A percentile compares a stretch with the other conserved stretches of the same genome.
Conservation (phyloP, 2,797 vertebrate species). For the Scomberomorus guttatus region DNA sequence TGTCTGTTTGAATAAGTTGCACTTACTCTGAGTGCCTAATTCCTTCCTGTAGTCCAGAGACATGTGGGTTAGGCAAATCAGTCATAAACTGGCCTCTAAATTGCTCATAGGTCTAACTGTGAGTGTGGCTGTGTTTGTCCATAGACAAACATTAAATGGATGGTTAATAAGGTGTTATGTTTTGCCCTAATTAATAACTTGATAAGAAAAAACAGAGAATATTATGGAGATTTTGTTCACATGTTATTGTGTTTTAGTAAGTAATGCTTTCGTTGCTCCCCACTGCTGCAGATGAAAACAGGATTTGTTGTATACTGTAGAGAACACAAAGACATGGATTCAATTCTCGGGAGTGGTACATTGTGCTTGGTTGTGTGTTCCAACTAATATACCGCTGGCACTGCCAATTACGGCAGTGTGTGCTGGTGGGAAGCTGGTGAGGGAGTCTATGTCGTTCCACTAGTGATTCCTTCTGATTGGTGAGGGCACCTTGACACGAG, state of each 20-base stretch:
- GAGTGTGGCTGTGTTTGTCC: neutral
- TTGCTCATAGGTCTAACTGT: neutral
- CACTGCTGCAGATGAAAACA: conserved; percentile 12
- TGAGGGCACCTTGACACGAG: neutral
- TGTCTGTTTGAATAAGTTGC: neutral
- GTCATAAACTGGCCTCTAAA: neutral
- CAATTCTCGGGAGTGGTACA: conserved; percentile 29
- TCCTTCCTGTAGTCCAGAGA: neutral
- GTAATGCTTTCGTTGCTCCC: neutral
- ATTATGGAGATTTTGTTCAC: neutral
- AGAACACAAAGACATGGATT: conserved; percentile 1
- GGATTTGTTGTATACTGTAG: neutral
- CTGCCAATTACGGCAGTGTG: conserved; percentile 15
- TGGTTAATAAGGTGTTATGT: neutral
- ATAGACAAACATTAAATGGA: too few relatives aligned
- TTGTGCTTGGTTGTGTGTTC: conserved; percentile 12
- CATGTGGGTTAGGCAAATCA: neutral
- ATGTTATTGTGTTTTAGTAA: neutral
- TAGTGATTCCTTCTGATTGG: neutral
- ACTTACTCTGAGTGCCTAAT: neutral
- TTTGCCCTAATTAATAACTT: neutral
- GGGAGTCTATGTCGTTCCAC: conserved; percentile 11
- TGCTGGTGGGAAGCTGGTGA: conserved; percentile 20
- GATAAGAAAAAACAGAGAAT: neutral
- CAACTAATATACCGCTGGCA: neutral